Percentiles rank a stretch among this genome's conserved stretches.
These are phyloP conservation scores for Phallusia fumigata DNA, from an alignment of 23 tunicate species.

Conservation along the genomic window DNA sequence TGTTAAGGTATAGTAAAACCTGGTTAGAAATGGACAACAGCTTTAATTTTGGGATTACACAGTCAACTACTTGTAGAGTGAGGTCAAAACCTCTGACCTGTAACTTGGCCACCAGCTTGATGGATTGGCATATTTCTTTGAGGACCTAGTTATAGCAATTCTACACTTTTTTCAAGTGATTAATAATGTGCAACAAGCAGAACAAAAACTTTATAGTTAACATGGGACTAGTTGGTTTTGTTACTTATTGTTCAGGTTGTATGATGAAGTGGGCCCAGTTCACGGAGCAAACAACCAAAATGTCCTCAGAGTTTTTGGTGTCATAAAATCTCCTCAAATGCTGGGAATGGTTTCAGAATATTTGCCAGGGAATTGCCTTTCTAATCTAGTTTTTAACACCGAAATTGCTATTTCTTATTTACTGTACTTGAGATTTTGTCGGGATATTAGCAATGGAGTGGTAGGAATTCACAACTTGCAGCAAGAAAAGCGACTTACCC, in stretches of 20 bases:
- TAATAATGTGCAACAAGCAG: too few species aligned
- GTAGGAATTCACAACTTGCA: neutral
- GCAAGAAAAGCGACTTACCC: neutral
- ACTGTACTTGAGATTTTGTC: neutral
- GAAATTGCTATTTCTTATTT: neutral
- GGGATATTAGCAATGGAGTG: neutral
- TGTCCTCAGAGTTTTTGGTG: neutral
- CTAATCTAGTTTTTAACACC: neutral
- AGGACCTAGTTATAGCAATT: too few species aligned
- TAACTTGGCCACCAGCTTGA: too few species aligned
- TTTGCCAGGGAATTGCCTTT: neutral
- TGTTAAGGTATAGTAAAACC: too few species aligned
- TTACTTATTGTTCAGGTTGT: neutral
- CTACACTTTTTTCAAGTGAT: too few species aligned
- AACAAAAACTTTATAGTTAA: too few species aligned
- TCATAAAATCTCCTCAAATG: neutral
- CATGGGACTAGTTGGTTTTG: too few species aligned
- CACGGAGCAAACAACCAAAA: neutral
- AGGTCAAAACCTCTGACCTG: too few species aligned
- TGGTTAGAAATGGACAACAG: too few species aligned
- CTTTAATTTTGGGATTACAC: too few species aligned
- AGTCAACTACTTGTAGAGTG: too few species aligned
- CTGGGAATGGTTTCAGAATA: neutral
- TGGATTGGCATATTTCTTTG: too few species aligned
- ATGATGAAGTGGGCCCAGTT: neutral